Evolutionary conservation across 35 echinoderm and acorn worm genomes (phyloP).

Genomic region (Apostichopus parvimensis): DNA sequence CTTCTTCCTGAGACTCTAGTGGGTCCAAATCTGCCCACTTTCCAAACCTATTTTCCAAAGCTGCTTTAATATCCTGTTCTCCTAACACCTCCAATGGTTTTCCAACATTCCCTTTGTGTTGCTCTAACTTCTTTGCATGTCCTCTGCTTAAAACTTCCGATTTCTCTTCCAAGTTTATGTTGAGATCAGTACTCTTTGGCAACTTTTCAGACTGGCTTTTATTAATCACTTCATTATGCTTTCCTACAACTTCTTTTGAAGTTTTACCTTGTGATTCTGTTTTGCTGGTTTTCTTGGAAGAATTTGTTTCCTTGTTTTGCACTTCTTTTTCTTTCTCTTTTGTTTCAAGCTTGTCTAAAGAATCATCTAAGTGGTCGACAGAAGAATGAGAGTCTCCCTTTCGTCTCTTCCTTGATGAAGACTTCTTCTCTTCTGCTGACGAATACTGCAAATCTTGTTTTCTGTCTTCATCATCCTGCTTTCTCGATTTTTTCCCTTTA

Average conservation of each 20-base stretch:
- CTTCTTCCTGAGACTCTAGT: slow-evolving; percentile 4
- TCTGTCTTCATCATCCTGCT: not conserved
- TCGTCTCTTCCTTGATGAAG: not conserved
- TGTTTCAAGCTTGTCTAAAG: not conserved
- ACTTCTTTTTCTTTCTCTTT: not conserved
- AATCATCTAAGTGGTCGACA: not conserved
- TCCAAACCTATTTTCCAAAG: slow-evolving; percentile 38
- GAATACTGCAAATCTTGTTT: not conserved
- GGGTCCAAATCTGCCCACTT: slow-evolving; percentile 54
- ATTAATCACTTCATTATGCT: not conserved
- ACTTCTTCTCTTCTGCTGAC: not conserved
- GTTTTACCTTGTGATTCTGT: not conserved
- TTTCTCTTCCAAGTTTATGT: not conserved
- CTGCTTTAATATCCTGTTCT: slow-evolving; percentile 27
- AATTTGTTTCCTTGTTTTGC: not conserved
- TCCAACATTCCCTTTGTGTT: not conserved
- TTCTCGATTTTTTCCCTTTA: not conserved
- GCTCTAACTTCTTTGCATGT: not conserved
- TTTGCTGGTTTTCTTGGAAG: not conserved
- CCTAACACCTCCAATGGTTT: slow-evolving; percentile 30
- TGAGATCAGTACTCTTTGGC: not conserved
- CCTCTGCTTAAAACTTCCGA: not conserved
- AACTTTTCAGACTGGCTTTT: not conserved
- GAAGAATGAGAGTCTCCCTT: not conserved
- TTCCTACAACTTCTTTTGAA: not conserved